A percentile compares a stretch with the other conserved stretches of the same genome.
phyloP scores from a whole-genome alignment of 2,888 invertebrate genomes.

The Chorisops tibialis region DNA sequence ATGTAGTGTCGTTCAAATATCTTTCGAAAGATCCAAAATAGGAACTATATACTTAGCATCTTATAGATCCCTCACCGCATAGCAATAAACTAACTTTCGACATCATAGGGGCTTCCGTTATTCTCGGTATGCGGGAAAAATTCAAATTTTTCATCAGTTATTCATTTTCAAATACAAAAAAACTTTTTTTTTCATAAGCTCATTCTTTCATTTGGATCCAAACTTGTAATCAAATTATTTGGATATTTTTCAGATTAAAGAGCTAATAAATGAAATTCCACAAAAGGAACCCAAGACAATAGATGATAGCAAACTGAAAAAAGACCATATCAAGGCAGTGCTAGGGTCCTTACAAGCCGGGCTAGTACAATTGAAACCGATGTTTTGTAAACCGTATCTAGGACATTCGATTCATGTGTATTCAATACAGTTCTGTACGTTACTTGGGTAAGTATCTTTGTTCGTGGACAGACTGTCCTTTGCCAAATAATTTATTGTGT shows the following conservation, averaged over 20 bases:
- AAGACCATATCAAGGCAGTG: background rate
- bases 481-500: background rate
- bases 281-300: constrained; percentile 35
- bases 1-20: no score
- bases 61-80: no score
- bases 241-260: constrained; percentile 41
- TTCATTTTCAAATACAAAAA: no score
- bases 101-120: background rate
- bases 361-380: constrained; percentile 60
- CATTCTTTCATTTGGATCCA: no score
- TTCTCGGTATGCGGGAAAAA: constrained; percentile 21
- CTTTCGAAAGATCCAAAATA: no score
- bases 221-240: no score
- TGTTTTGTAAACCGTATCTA: constrained; percentile 62
- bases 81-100: no score
- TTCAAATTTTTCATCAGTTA: background rate
- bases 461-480: background rate
- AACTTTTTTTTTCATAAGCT: no score
- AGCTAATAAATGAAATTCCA: constrained; percentile 43
- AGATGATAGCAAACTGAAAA: background rate
- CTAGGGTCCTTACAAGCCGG: constrained; percentile 55
- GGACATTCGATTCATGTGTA: constrained; percentile 62
- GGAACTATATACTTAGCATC: no score
- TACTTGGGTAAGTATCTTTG: constrained; percentile 59
- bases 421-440: constrained; percentile 61